A percentile compares a stretch with the other conserved stretches of the same genome.
Conservation (phyloP, 1,140 invertebrate genomes). For the Drosophila yakuba region DNA sequence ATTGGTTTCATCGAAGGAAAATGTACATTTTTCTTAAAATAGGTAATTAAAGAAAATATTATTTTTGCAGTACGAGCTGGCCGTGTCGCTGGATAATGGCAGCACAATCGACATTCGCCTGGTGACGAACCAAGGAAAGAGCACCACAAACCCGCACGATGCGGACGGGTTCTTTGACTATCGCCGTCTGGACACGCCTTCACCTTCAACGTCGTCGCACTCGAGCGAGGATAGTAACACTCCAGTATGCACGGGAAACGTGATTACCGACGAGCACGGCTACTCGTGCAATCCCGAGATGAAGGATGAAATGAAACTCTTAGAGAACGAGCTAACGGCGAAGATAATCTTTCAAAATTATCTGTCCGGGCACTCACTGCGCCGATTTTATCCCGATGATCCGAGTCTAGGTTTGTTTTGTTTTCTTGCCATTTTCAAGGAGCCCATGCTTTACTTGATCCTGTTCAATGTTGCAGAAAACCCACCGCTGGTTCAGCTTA, state of each 20-base stretch:
- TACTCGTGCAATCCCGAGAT: constrained; percentile 78
- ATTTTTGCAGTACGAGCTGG: constrained; percentile 43
- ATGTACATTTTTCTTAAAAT: not conserved
- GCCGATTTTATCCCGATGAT: constrained; percentile 80
- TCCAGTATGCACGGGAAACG: constrained; percentile 56
- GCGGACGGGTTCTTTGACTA: constrained; percentile 55
- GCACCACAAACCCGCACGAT: constrained; percentile 58
- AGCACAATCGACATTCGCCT: constrained; percentile 81
- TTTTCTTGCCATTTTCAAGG: not conserved
- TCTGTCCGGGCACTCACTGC: constrained; percentile 67
- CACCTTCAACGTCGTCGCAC: constrained; percentile 64
- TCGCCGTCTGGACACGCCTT: constrained; percentile 65
- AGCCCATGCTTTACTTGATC: not conserved
- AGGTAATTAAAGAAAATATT: not conserved
- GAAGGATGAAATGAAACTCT: constrained; percentile 73
- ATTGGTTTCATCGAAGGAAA: no score
- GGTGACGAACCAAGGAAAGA: constrained; percentile 76
- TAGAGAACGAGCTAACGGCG: constrained; percentile 77
- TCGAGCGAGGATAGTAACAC: constrained; percentile 55
- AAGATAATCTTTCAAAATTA: constrained; percentile 80
- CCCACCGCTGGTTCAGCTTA: constrained; percentile 74
- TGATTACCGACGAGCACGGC: constrained; percentile 77
- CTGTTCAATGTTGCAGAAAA: constrained; percentile 64
- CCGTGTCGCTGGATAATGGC: constrained; percentile 76
- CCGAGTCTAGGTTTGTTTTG: constrained; percentile 68